Percentiles rank a stretch among this genome's conserved stretches.
phyloP scores from a whole-genome alignment of 2,113 vertebrate genomes.

The Puffinus mauretanicus region DNA sequence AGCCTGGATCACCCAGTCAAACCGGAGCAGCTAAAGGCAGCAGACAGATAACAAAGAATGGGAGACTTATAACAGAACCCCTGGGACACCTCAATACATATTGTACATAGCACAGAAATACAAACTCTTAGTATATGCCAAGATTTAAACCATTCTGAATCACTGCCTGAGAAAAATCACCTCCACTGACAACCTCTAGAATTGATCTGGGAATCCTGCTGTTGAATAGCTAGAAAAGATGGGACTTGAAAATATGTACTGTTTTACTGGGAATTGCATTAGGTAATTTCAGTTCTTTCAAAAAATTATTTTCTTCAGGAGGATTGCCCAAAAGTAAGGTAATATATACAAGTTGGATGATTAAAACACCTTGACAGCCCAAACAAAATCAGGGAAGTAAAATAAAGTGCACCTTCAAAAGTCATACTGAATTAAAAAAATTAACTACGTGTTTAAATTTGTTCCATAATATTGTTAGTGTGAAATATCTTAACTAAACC shows the following conservation, averaged over 20 bases:
- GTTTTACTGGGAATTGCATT: background rate
- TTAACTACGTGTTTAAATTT: background rate
- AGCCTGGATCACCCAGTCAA: background rate
- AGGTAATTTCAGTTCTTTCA: background rate
- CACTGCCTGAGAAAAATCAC: background rate
- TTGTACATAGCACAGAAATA: background rate
- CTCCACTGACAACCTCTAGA: background rate
- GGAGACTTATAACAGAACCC: background rate
- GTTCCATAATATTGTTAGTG: background rate
- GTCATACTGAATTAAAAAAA: background rate
- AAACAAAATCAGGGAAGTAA: background rate
- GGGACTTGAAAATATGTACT: background rate
- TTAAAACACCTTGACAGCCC: background rate
- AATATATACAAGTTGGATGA: background rate
- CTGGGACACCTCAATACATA: background rate
- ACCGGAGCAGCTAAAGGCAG: background rate
- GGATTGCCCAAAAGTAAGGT: background rate
- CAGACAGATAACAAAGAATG: background rate
- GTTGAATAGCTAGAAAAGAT: background rate
- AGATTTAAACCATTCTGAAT: conserved; percentile 9
- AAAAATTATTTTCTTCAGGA: background rate
- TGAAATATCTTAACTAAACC: background rate
- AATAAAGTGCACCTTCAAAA: background rate
- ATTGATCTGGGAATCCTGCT: background rate
- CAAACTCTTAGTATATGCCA: background rate